Evolutionary conservation across 2,797 vertebrate species (phyloP).

Genomic region (Ciconia nigra): DNA sequence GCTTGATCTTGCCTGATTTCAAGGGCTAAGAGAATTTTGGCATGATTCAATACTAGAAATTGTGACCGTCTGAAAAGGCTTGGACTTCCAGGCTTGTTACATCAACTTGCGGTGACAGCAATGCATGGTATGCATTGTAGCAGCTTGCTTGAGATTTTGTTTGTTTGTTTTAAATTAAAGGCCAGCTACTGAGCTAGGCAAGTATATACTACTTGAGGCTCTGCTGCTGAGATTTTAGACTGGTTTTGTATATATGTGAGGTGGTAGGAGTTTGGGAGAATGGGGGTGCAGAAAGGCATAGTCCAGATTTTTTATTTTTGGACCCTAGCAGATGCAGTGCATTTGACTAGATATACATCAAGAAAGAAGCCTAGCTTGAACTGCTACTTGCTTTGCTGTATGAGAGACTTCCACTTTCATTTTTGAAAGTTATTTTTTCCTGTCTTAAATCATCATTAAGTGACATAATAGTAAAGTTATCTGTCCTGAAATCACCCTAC

Average conservation of each 20-base stretch:
- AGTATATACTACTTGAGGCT: neutral
- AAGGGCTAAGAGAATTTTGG: constrained; percentile 5
- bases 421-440: neutral
- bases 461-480: neutral
- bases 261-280: neutral
- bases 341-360: neutral
- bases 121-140: neutral
- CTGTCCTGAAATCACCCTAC: neutral
- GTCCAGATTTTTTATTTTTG: neutral
- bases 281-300: neutral
- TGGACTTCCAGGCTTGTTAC: neutral
- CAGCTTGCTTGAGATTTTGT: neutral
- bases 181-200: neutral
- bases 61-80: neutral
- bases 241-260: neutral
- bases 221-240: neutral
- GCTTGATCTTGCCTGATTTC: neutral
- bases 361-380: neutral
- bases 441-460: neutral
- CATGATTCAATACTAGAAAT: neutral
- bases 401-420: neutral
- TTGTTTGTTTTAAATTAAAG: neutral
- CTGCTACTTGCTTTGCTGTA: neutral
- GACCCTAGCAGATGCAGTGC: neutral
- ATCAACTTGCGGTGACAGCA: neutral